Evolutionary conservation across 30 jellyfish, hydroid and myxozoan genomes (phyloP).

Genomic region (Chironex yamaguchii): DNA sequence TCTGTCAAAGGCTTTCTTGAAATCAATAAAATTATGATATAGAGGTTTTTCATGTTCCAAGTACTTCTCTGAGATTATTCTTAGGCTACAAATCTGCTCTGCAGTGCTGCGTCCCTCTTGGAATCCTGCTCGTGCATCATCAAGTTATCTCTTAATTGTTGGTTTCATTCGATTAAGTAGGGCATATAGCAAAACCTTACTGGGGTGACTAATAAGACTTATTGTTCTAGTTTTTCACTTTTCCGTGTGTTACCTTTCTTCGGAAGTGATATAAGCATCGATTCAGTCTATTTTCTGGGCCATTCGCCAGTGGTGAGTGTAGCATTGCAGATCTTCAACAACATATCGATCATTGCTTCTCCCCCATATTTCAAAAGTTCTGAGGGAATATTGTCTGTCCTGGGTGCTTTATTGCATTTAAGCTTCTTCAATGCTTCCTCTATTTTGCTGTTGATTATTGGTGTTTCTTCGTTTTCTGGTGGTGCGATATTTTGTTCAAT

Average conservation of each 20-base stretch:
- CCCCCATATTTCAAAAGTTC: constrained; percentile 58
- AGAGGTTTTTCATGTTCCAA: neutral
- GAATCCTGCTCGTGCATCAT: neutral
- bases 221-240: neutral
- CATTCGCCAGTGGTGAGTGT: constrained; percentile 36
- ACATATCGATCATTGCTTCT: constrained; percentile 13
- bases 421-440: constrained; percentile 37
- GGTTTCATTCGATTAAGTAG: neutral
- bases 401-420: constrained; percentile 44
- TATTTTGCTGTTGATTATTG: constrained; percentile 20
- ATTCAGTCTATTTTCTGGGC: constrained; percentile 48
- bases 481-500: neutral
- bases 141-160: neutral
- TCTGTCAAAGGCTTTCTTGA: neutral
- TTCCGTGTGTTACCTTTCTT: neutral
- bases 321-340: constrained; percentile 46
- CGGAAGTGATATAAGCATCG: neutral
- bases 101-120: constrained; percentile 1
- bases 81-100: neutral
- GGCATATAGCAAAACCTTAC: neutral
- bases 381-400: constrained; percentile 49
- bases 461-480: constrained; percentile 12
- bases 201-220: no score
- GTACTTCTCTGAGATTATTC: neutral
- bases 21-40: no score